phyloP scores from a whole-genome alignment of 2,888 invertebrate genomes.

The Mechanitis mazaeus region DNA sequence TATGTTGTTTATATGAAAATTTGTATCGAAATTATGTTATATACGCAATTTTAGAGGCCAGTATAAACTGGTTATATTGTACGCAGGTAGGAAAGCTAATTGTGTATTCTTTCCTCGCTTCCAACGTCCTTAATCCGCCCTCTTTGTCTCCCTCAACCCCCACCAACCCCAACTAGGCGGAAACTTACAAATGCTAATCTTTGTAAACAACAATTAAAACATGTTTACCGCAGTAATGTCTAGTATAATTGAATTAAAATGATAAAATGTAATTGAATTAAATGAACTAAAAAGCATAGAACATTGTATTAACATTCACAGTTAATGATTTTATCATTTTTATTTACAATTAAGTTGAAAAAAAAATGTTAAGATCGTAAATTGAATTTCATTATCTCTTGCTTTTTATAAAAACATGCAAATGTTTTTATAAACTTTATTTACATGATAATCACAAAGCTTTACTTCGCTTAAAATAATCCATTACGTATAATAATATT shows the following conservation, averaged over 20 bases:
- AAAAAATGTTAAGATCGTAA: neutral
- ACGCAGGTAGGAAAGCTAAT: slow-evolving; percentile 74
- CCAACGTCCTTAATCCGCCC: slow-evolving; percentile 72
- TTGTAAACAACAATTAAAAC: slow-evolving; percentile 29
- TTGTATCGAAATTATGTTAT: slow-evolving; percentile 27
- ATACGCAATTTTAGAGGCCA: slow-evolving; percentile 31
- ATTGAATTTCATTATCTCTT: neutral
- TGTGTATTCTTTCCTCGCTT: slow-evolving; percentile 76
- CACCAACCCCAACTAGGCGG: slow-evolving; percentile 69
- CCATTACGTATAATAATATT: no score
- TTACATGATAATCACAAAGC: neutral
- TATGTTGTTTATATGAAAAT: slow-evolving; percentile 36
- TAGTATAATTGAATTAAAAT: neutral
- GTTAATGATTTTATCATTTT: slow-evolving; percentile 2
- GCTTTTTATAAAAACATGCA: slow-evolving; percentile 1
- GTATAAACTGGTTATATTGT: slow-evolving; percentile 58
- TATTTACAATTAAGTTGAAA: slow-evolving; percentile 2
- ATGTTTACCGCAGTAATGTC: slow-evolving; percentile 27
- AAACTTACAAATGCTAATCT: slow-evolving; percentile 61
- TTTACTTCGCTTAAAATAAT: neutral
- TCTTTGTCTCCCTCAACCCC: slow-evolving; percentile 43
- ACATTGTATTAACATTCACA: neutral
- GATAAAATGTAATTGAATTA: slow-evolving; percentile 9
- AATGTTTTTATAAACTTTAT: slow-evolving; percentile 3
- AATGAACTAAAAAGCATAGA: slow-evolving; percentile 1